Evolutionary conservation across 92 coral and sea anemone species (phyloP), one percentile per base, ranked within the genome.

Genomic region (Desmophyllum pertusum): DNA sequence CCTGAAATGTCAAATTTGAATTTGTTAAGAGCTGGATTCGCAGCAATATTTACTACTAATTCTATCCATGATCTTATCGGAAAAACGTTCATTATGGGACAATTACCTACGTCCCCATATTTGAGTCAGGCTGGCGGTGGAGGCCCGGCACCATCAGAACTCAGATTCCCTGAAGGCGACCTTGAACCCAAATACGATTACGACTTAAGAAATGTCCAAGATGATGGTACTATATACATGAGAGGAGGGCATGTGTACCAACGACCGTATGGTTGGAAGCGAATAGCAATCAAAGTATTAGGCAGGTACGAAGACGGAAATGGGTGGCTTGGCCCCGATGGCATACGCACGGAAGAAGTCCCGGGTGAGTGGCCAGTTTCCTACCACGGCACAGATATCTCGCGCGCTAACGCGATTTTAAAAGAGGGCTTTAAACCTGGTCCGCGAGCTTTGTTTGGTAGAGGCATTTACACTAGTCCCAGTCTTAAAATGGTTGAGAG

Each of bases 381-480:
- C 2, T 50, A 50, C 18, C 55, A 50, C 55, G 55, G 55, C 55
- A 50, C 55, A 9, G 11, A 5, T 15, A 9, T 50, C 18, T 5
- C 5, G 11, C 3, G 18, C 55, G 55, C 14, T 9, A 3, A 9
- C 55, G 18, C 11, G 55, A 50, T 81, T 50, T 2, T 50, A 15
- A 50, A 50, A 50, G 55, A 50, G 18, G 55, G 55, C 55, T 9
- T 0, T 9, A 57, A 82, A 14, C 73, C 82, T 13, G 64, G 63
- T 2, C 18, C 51, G 10, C 23, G 79, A 1, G 17, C 50, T 4
- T 1, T 8, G 48, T 80, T 10, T 85, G 92, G 92, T 19, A 33
- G 51, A 39, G 92, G 89, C 42, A 84, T 74, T 75, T 89, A 89
- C 82, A 84, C 89, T 2, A 85, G 86, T 5, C 92, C 92, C 11